Percentiles rank a stretch among this genome's conserved stretches.
Conservation (phyloP, 2,113 vertebrate species). For the Grallaria varia region DNA sequence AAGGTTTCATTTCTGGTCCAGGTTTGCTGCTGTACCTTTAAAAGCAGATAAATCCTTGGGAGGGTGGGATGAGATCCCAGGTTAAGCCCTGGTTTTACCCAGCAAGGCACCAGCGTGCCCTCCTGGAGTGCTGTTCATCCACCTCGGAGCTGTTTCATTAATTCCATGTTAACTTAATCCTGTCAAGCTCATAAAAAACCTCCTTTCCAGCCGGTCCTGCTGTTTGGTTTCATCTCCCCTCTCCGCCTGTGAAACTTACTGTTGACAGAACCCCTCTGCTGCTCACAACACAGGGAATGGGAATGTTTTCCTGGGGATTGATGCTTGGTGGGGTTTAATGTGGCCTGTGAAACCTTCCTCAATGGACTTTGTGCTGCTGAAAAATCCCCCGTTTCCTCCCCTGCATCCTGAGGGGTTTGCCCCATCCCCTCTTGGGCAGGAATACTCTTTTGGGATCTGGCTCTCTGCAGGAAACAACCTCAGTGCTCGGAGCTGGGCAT, state of each 20-base stretch:
- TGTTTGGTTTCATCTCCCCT: not conserved
- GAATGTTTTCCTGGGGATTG: not conserved
- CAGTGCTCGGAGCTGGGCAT: not conserved
- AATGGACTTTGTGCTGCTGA: not conserved
- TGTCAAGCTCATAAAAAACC: not conserved
- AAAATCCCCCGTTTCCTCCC: not conserved
- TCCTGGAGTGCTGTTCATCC: not conserved
- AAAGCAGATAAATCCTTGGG: not conserved
- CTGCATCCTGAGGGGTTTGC: rapidly evolving
- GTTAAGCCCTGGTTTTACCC: not conserved
- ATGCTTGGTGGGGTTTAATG: not conserved
- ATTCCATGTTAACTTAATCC: not conserved
- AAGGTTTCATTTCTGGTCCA: not conserved
- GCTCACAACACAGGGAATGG: rapidly evolving
- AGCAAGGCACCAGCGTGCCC: rapidly evolving
- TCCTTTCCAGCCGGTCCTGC: not conserved
- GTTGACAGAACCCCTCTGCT: not conserved
- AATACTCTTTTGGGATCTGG: not conserved
- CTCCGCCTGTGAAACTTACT: not conserved
- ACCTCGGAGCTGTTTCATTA: not conserved
- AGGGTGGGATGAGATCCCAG: not conserved
- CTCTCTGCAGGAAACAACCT: not conserved
- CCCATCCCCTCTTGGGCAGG: not conserved
- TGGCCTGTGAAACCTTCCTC: not conserved
- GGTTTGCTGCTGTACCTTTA: not conserved